Conservation (phyloP, 2,888 invertebrate genomes). For the Melikaiella ostensackeni region DNA sequence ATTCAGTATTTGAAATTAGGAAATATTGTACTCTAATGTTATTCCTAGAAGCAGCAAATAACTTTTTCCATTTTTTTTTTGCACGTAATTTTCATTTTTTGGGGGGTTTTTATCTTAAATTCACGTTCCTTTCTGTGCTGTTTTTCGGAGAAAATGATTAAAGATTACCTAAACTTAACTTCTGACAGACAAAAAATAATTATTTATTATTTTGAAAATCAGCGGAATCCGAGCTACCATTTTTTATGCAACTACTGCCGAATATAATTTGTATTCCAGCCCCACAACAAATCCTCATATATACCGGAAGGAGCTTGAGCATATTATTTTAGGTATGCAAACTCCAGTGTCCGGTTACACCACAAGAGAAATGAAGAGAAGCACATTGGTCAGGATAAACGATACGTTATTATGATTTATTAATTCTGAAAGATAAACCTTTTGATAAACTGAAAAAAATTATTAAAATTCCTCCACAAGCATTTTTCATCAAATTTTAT, state of each 20-base stretch:
- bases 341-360: background rate
- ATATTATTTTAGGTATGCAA: slow-evolving; percentile 2
- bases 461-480: no score
- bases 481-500: no score
- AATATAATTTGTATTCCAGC: background rate
- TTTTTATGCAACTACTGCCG: slow-evolving; percentile 4
- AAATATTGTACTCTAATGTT: no score
- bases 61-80: no score
- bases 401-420: background rate
- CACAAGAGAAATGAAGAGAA: background rate
- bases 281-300: background rate
- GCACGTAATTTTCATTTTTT: no score
- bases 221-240: background rate
- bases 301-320: background rate
- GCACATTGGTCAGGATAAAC: background rate
- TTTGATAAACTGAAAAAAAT: no score
- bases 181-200: background rate
- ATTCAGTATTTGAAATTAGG: no score
- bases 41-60: no score
- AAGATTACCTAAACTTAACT: background rate
- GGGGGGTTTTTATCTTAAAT: no score
- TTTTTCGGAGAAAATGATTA: no score
- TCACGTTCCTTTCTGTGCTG: no score
- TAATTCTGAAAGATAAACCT: no score
- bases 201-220: background rate